Conservation (phyloP, 2,888 invertebrate genomes). For the Syritta pipiens region DNA sequence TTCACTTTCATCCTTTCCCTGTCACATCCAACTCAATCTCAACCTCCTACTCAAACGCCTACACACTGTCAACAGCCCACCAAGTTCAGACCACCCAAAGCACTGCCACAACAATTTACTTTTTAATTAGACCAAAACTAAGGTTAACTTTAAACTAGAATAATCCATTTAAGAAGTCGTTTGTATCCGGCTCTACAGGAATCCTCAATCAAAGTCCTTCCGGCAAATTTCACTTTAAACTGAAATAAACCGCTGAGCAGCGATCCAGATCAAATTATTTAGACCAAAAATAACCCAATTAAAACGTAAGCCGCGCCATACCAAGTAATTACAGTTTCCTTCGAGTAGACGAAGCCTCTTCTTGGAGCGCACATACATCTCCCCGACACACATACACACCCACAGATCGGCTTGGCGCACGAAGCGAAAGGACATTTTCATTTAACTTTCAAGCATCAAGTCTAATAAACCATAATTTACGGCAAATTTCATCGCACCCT, state of each 20-base stretch:
- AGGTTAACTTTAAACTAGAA: constrained; percentile 20
- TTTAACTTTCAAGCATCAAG: constrained; percentile 62
- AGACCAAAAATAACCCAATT: constrained; percentile 67
- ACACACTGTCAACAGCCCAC: background rate
- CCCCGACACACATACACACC: background rate
- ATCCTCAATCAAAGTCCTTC: constrained; percentile 35
- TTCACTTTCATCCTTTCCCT: no score
- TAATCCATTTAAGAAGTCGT: constrained; percentile 46
- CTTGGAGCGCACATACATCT: background rate
- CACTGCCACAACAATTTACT: constrained; percentile 1
- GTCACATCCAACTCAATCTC: no score
- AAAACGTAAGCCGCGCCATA: constrained; percentile 49
- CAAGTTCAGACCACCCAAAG: no score
- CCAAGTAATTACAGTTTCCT: constrained; percentile 48
- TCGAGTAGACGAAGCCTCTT: background rate
- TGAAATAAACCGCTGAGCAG: constrained; percentile 31
- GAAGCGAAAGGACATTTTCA: constrained; percentile 59
- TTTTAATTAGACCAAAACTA: constrained; percentile 23
- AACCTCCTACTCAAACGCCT: no score
- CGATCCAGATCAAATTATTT: constrained; percentile 62
- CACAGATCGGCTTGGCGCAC: constrained; percentile 5
- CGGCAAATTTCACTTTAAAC: constrained; percentile 48
- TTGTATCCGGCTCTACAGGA: constrained; percentile 2
- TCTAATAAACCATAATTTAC: constrained; percentile 68
- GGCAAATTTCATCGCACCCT: constrained; percentile 61